Evolutionary conservation across 2,113 vertebrate species (phyloP).

Genomic region (Pedetes capensis): DNA sequence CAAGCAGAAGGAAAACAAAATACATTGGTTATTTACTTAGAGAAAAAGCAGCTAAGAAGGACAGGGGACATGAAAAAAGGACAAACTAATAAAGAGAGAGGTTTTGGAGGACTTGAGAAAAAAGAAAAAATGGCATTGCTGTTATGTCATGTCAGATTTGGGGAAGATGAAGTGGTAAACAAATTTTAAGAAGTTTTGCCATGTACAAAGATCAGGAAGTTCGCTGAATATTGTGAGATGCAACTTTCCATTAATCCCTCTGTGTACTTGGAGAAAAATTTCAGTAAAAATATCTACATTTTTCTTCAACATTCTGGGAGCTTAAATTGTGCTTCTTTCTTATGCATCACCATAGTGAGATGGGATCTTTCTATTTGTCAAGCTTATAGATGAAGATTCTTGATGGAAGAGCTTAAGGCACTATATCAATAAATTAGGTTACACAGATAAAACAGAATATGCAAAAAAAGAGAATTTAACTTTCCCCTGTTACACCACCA

Average conservation of each 20-base stretch:
- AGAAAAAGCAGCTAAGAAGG: neutral
- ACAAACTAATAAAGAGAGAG: neutral
- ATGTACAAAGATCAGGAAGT: conserved; percentile 36
- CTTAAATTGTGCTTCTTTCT: conserved; percentile 49
- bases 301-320: conserved; percentile 35
- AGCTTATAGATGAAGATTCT: conserved; percentile 61
- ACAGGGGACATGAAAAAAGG: neutral
- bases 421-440: conserved; percentile 72
- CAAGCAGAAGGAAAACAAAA: neutral
- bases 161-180: neutral
- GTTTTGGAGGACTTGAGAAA: neutral
- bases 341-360: conserved; percentile 42
- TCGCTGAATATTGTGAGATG: conserved; percentile 39
- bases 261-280: neutral
- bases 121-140: neutral
- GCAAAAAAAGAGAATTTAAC: conserved; percentile 30
- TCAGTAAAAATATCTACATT: conserved; percentile 54
- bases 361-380: conserved; percentile 66
- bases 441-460: conserved; percentile 59
- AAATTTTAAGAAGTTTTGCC: conserved; percentile 40
- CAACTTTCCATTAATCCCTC: conserved; percentile 55
- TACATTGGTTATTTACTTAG: neutral
- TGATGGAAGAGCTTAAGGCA: conserved; percentile 61
- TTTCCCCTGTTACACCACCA: neutral
- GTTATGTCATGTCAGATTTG: neutral